Conservation (phyloP, 2,888 invertebrate species). For the Macropis europaea region DNA sequence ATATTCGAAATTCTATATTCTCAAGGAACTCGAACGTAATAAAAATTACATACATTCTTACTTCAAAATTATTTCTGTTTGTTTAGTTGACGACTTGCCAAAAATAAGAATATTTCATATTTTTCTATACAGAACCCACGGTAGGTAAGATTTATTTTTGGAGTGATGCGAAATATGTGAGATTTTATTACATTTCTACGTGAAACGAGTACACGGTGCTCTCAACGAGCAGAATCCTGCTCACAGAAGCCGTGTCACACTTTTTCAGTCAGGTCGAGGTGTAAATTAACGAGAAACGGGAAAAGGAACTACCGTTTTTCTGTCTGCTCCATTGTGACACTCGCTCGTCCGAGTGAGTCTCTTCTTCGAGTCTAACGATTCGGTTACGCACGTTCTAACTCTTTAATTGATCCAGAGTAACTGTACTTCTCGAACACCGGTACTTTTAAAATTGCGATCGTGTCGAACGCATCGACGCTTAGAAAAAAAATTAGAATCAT, state of each 20-base stretch:
- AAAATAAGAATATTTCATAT: too few relatives aligned
- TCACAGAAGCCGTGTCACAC: conserved; percentile 13
- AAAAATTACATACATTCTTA: too few relatives aligned
- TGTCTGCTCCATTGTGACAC: not conserved
- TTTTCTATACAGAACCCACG: too few relatives aligned
- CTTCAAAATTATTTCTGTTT: too few relatives aligned
- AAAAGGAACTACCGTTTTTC: conserved; percentile 21
- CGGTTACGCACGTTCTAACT: conserved; percentile 13
- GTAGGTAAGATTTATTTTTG: too few relatives aligned
- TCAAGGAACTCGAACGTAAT: too few relatives aligned
- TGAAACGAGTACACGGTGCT: not conserved
- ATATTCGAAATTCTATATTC: too few relatives aligned
- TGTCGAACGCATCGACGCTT: not conserved
- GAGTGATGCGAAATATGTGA: too few relatives aligned
- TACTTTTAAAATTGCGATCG: not conserved
- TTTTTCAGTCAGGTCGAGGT: conserved; percentile 3
- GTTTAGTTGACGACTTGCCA: too few relatives aligned
- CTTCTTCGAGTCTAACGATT: not conserved
- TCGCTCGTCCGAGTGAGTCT: not conserved
- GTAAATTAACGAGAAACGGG: conserved; percentile 31
- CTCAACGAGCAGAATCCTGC: conserved; percentile 5
- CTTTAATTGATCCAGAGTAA: conserved; percentile 6
- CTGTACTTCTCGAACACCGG: conserved; percentile 15
- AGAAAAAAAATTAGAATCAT: too few relatives aligned
- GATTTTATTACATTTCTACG: too few relatives aligned